Percentiles rank a stretch among this genome's conserved stretches.
These are phyloP conservation scores for Aythya baeri DNA, from an alignment of 2,113 vertebrate genomes.

Conservation along the genomic window DNA sequence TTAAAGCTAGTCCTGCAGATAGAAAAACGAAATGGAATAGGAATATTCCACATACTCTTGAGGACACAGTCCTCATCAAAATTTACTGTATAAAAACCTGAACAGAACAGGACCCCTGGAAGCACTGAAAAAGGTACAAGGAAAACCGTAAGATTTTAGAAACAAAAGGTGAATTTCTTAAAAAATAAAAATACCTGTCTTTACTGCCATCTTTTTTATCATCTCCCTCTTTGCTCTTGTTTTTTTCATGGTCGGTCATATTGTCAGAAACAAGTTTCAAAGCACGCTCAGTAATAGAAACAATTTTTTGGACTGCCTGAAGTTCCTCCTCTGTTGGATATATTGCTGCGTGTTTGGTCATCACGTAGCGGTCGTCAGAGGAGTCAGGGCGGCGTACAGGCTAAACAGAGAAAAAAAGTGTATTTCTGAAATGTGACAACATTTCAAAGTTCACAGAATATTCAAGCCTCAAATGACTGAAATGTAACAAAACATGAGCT, in stretches of 20 bases:
- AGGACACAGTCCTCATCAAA: not conserved
- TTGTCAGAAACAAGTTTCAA: constrained; percentile 97
- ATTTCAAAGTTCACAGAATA: not conserved
- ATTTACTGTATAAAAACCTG: not conserved
- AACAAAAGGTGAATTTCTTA: not conserved
- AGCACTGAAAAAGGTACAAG: not conserved
- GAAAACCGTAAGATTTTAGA: not conserved
- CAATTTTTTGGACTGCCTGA: constrained; percentile 98
- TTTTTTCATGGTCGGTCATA: constrained; percentile 91
- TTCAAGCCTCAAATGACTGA: not conserved
- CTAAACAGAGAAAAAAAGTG: constrained; percentile 61
- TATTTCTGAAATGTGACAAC: not conserved
- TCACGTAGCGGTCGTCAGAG: constrained; percentile 96
- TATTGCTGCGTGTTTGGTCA: constrained; percentile 97
- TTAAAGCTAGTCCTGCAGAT: not conserved
- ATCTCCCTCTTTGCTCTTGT: constrained; percentile 86
- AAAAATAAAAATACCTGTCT: constrained; percentile 80
- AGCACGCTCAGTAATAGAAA: constrained; percentile 96
- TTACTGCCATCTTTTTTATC: constrained; percentile 91
- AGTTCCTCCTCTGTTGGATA: constrained; percentile 98
- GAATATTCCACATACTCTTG: not conserved
- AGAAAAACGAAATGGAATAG: not conserved
- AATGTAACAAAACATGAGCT: not conserved
- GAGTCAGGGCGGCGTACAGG: constrained; percentile 95
- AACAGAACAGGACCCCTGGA: not conserved